Evolutionary conservation across 2,888 invertebrate species (phyloP).

Genomic region (Amiota communis): DNA sequence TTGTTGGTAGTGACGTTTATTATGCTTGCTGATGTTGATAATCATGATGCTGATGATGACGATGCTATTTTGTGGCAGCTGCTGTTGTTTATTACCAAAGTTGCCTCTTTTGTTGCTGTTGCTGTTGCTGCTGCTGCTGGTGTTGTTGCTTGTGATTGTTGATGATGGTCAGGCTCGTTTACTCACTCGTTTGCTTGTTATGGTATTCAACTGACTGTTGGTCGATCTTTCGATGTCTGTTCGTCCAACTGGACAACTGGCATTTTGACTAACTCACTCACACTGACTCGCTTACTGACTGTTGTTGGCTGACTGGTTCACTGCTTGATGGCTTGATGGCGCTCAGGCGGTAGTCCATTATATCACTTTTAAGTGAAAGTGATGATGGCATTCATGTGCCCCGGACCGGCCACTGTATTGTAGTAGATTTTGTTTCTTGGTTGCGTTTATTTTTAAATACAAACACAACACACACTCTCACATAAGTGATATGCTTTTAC

Average conservation of each 20-base stretch:
- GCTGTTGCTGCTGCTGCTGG: not conserved
- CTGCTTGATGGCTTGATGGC: conserved; percentile 37
- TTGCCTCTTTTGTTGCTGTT: not conserved
- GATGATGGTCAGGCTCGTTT: conserved; percentile 19
- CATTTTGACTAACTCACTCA: not conserved
- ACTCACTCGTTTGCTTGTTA: not conserved
- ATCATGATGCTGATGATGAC: conserved; percentile 1
- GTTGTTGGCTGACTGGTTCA: not conserved
- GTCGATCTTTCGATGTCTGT: too few relatives aligned
- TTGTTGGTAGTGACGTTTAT: not conserved
- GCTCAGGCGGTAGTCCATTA: conserved; percentile 60
- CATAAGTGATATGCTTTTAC: not conserved
- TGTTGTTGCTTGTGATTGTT: not conserved
- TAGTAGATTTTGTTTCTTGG: conserved; percentile 22
- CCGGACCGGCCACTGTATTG: conserved; percentile 26
- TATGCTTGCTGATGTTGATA: not conserved
- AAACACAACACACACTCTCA: not conserved
- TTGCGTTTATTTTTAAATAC: conserved; percentile 19
- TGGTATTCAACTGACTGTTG: too few relatives aligned
- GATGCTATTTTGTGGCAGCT: conserved; percentile 29
- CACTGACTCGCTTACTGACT: not conserved
- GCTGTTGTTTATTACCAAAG: conserved; percentile 40
- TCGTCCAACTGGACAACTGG: too few relatives aligned
- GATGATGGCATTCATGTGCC: conserved; percentile 61
- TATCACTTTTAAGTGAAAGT: conserved; percentile 69